Evolutionary conservation across 2,888 invertebrate species (phyloP).

Genomic region (Drosophila merina): DNA sequence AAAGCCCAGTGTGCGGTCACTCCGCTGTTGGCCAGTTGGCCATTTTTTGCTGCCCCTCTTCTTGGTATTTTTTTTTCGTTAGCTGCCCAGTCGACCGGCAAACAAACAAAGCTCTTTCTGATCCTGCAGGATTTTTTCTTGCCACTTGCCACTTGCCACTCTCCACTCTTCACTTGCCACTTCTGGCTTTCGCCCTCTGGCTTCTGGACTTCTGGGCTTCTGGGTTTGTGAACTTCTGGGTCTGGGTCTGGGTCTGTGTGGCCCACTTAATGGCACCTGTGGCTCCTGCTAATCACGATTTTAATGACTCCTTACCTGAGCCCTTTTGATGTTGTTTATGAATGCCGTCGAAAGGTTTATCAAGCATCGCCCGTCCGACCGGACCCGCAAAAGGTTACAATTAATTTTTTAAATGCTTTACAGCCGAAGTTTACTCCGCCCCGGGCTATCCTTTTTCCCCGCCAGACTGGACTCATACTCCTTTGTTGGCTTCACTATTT

Average conservation of each 20-base stretch:
- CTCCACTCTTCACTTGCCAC: background rate
- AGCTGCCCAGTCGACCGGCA: conserved; percentile 21
- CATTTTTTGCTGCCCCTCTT: conserved; percentile 1
- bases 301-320: conserved; percentile 61
- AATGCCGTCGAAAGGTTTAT: conserved; percentile 58
- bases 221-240: background rate
- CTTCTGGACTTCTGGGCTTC: background rate
- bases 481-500: background rate
- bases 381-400: conserved; percentile 50
- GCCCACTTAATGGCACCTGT: conserved; percentile 67
- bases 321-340: conserved; percentile 26
- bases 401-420: conserved; percentile 72
- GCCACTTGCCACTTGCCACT: background rate
- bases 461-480: background rate
- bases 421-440: conserved; percentile 34
- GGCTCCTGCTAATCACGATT: conserved; percentile 72
- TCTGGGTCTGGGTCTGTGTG: conserved; percentile 15
- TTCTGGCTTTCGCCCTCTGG: conserved; percentile 5
- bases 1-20: conserved; percentile 20
- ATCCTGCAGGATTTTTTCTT: conserved; percentile 8
- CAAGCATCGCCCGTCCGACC: conserved; percentile 18
- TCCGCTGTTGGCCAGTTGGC: conserved; percentile 34
- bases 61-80: too few relatives aligned
- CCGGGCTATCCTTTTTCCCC: conserved; percentile 11
- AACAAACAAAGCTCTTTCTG: conserved; percentile 27